phyloP scores from a whole-genome alignment of 35 echinoderm and acorn worm species.

The Stichopus chloronotus region DNA sequence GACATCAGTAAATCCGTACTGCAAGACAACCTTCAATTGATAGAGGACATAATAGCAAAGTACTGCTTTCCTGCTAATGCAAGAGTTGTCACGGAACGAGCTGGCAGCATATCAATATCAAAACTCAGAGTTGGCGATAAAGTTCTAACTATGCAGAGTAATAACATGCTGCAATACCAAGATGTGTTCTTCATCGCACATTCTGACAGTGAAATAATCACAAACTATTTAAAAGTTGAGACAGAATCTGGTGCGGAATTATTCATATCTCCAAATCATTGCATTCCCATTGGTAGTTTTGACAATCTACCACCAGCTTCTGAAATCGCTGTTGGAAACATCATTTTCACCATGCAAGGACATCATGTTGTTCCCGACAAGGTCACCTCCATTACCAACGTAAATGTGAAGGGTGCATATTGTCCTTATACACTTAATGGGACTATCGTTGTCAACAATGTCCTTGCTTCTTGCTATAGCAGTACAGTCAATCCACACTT shows the following conservation, averaged over 20 bases:
- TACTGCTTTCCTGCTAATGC: conserved; percentile 25
- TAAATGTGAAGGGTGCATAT: not conserved
- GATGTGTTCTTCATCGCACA: conserved; percentile 3
- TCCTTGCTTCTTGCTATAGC: not conserved
- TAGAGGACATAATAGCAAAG: not conserved
- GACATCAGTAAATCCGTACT: not conserved
- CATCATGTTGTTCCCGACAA: not conserved
- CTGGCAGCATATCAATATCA: not conserved
- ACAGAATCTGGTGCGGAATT: not conserved
- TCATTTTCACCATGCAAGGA: not conserved
- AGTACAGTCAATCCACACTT: not conserved
- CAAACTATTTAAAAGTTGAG: not conserved
- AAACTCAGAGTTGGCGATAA: not conserved
- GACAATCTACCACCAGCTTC: not conserved
- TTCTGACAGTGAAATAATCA: not conserved
- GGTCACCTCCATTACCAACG: not conserved
- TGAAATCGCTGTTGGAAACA: not conserved
- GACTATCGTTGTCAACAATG: not conserved
- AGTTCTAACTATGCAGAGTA: not conserved
- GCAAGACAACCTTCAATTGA: not conserved
- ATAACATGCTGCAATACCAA: not conserved
- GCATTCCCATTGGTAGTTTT: not conserved
- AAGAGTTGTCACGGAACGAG: not conserved
- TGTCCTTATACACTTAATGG: conserved; percentile 25
- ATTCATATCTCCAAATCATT: not conserved